Conservation (phyloP, 2,113 vertebrate species). For the Cochlearius cochlearius region DNA sequence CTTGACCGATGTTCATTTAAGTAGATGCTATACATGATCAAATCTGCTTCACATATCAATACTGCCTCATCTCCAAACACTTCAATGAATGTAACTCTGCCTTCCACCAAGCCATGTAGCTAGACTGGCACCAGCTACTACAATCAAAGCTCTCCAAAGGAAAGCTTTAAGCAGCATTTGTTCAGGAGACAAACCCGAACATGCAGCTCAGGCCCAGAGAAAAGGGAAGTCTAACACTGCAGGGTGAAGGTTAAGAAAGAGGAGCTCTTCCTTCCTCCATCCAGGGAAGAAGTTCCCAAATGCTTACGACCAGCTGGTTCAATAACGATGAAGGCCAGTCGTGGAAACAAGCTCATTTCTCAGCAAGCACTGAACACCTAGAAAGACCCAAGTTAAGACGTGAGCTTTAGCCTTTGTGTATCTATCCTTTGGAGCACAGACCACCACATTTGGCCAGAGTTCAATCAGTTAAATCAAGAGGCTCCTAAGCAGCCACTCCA, state of each 20-base stretch:
- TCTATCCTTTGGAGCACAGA: neutral
- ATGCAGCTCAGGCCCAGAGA: neutral
- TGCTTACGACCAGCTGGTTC: neutral
- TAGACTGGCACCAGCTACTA: neutral
- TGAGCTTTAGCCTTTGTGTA: neutral
- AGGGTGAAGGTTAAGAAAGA: neutral
- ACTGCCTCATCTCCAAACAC: neutral
- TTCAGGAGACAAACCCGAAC: neutral
- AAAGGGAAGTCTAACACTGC: neutral
- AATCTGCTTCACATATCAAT: neutral
- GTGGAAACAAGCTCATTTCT: neutral
- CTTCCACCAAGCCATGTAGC: neutral
- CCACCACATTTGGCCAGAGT: neutral
- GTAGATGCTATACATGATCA: neutral
- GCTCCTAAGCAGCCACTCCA: neutral
- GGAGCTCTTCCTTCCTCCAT: neutral
- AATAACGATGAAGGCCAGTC: neutral
- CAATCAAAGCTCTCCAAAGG: neutral
- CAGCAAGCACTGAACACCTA: neutral
- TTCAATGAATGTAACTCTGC: neutral
- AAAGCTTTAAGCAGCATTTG: neutral
- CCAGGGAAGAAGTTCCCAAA: neutral
- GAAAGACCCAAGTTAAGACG: neutral
- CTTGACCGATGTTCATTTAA: neutral
- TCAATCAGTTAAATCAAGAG: neutral